Percentiles rank a stretch among this genome's conserved stretches.
These are phyloP conservation scores for Drosophila kanapiae DNA, from an alignment of 1,140 invertebrate species.

Conservation along the genomic window DNA sequence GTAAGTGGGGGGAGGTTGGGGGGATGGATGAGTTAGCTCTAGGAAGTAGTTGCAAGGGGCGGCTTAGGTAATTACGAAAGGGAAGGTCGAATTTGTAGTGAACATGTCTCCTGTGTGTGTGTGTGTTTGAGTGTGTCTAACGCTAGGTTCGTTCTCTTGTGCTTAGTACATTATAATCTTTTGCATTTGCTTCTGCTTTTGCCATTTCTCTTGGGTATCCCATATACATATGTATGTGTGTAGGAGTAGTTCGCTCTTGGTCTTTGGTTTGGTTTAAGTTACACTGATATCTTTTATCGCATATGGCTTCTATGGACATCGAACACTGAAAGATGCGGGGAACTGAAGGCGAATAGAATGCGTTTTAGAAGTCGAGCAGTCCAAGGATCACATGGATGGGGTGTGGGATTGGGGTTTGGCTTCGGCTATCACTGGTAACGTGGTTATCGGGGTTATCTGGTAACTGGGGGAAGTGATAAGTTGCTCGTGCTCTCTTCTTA, in stretches of 20 bases:
- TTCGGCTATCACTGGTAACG: conserved; percentile 15
- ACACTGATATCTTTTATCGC: conserved; percentile 53
- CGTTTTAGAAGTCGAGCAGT: conserved; percentile 21
- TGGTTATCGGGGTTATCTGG: neutral
- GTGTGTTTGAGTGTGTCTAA: conserved; percentile 9
- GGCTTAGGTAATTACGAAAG: conserved; percentile 21
- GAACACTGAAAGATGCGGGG: conserved; percentile 36
- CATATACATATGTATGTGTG: conserved; percentile 46
- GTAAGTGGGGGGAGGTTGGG: neutral
- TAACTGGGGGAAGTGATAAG: neutral
- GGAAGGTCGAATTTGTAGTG: conserved; percentile 25
- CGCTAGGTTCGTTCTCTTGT: conserved; percentile 32
- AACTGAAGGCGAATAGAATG: conserved; percentile 21
- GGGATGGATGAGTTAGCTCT: conserved; percentile 15
- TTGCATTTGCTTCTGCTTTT: conserved; percentile 18
- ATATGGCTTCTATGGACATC: conserved; percentile 51
- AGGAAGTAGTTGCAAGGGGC: conserved; percentile 33
- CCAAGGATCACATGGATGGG: conserved; percentile 7
- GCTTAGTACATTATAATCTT: conserved; percentile 33
- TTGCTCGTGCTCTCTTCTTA: conserved; percentile 13
- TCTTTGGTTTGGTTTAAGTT: conserved; percentile 56
- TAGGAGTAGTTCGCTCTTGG: conserved; percentile 54
- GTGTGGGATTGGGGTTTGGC: conserved; percentile 2
- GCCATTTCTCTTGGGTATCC: conserved; percentile 7
- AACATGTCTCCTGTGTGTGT: conserved; percentile 37